Conservation (phyloP, 1,140 invertebrate species). For the Drosophila subobscura region DNA sequence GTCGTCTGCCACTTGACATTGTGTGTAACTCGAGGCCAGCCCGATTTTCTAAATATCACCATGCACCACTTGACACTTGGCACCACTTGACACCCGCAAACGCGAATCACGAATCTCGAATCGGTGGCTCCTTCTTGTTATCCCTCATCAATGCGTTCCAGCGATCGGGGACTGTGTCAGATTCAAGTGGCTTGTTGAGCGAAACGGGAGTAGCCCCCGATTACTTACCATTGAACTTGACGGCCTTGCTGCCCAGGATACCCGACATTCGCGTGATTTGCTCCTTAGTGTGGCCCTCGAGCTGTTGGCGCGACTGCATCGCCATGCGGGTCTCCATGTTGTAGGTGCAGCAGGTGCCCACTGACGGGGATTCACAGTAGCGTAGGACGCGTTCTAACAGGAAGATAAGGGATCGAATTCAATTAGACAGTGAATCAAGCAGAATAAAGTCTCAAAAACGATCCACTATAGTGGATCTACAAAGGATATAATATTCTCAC, state of each 20-base stretch:
- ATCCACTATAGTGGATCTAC: too few relatives aligned
- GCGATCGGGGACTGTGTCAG: conserved; percentile 26
- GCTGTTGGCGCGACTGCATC: conserved; percentile 74
- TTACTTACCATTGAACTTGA: conserved; percentile 85
- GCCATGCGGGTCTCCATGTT: conserved; percentile 82
- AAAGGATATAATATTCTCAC: too few relatives aligned
- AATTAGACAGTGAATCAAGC: neutral
- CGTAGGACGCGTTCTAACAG: conserved; percentile 70
- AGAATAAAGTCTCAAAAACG: neutral
- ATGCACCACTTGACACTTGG: conserved; percentile 54
- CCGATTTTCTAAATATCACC: conserved; percentile 34
- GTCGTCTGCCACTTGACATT: conserved; percentile 64
- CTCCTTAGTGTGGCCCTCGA: conserved; percentile 81
- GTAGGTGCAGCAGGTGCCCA: conserved; percentile 82
- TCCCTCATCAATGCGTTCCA: conserved; percentile 7
- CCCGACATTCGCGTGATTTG: conserved; percentile 83
- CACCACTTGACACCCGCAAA: conserved; percentile 64
- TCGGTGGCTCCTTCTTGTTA: conserved; percentile 12
- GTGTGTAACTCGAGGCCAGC: conserved; percentile 59
- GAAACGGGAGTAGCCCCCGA: conserved; percentile 5
- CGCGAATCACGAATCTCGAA: conserved; percentile 33
- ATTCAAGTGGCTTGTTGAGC: conserved; percentile 63
- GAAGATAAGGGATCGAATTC: conserved; percentile 4
- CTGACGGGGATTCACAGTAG: conserved; percentile 78
- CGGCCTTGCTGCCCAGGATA: conserved; percentile 83